Evolutionary conservation across 2,797 vertebrate genomes (phyloP), one percentile per base, ranked within the genome.

Genomic region (Diceros bicornis): DNA sequence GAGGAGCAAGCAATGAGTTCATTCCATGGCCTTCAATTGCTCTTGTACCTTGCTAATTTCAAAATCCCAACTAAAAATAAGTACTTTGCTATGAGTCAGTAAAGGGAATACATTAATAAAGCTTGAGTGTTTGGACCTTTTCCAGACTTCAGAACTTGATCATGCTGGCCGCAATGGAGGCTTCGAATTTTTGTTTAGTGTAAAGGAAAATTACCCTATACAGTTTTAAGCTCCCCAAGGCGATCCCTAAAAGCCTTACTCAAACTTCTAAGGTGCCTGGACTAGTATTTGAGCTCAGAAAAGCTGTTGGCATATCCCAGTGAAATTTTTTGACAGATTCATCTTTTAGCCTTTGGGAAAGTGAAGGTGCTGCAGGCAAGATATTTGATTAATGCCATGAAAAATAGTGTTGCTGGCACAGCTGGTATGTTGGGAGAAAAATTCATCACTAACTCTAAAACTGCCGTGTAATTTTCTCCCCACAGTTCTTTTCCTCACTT

Each of bases 361-460:
- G 98, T 95, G 98, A 98, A 98, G 98, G 98, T 98, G 98, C 99
- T 99, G 95, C 97, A 98, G 98, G 99, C 99, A 98, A 98, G 98
- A 98, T 98, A 98, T 98, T 98, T 99, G 99, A 99, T 99, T 99
- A 99, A 99, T 99, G 98, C 98, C 98, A 98, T 96, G 97, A 98
- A 99, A 99, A 99, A 99, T 98, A 99, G 98, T 98, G 98, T 99
- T 99, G 98, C 98, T 99, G 99, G 98, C 99, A 99, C 99, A 99
- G 99, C 99, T 99, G 99, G 99, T 98, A 99, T 97, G 98, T 98
- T 98, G 98, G 98, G 98, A 99, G 99, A 98, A 99, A 99, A 99
- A 99, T 99, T 99, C 98, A 99, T 99, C 99, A 99, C 99, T 98
- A 98, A 98, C 98, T 99, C 98, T 98, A 98, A 98, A 99, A 99